Evolutionary conservation across 2,113 vertebrate species (phyloP).

Genomic region (Chaetura pelagica): DNA sequence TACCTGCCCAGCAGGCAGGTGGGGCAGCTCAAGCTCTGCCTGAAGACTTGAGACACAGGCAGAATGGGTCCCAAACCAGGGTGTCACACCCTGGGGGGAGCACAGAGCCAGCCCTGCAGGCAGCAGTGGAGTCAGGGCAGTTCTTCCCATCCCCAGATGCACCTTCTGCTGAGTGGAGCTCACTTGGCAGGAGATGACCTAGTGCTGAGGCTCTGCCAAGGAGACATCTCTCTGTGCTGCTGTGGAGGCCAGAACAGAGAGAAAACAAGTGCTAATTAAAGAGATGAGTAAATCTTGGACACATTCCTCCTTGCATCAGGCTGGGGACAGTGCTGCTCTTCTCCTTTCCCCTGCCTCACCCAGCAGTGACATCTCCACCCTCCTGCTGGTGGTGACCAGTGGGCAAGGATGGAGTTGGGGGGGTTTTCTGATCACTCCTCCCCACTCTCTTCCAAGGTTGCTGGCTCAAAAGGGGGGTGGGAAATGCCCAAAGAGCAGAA

Average conservation of each 20-base stretch:
- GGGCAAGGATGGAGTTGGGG: background rate
- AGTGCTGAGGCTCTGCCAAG: background rate
- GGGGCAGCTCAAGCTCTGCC: background rate
- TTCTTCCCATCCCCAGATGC: background rate
- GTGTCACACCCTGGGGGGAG: accelerated
- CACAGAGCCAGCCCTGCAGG: background rate
- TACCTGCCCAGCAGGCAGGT: background rate
- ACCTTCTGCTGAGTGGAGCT: background rate
- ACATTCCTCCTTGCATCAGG: background rate
- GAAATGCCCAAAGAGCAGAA: background rate
- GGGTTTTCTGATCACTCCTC: background rate
- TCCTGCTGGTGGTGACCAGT: accelerated
- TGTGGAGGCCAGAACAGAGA: background rate
- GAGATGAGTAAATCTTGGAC: background rate
- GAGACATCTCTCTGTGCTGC: background rate
- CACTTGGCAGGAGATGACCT: background rate
- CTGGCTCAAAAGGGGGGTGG: background rate
- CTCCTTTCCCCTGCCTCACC: background rate
- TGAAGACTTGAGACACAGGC: background rate
- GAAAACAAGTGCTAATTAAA: background rate
- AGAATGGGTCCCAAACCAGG: background rate
- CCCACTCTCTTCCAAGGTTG: background rate
- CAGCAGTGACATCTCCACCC: background rate
- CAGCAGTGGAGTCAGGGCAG: background rate
- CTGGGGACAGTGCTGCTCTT: background rate